Percentiles rank a stretch among this genome's conserved stretches.
Evolutionary conservation across 2,888 invertebrate genomes (phyloP).

Genomic region (Conomelus anceps): DNA sequence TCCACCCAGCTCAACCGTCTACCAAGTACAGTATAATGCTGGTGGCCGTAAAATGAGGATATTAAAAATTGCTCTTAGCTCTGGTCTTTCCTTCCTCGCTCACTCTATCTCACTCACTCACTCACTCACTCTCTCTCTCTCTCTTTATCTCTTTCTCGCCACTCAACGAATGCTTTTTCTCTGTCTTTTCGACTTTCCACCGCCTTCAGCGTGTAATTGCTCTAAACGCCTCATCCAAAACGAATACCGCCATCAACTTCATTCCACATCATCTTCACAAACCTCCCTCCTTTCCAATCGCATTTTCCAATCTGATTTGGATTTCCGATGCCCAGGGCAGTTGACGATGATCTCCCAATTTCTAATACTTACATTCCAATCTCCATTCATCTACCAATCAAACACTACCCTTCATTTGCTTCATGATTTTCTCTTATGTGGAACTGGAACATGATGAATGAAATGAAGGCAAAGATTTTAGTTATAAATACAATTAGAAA

Average conservation of each 20-base stretch:
- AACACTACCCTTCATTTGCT: background rate
- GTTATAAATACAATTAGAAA: no score
- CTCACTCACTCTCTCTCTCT: background rate
- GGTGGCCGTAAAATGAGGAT: background rate
- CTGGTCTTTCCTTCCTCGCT: background rate
- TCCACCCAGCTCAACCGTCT: background rate
- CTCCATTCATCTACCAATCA: background rate
- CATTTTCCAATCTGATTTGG: background rate
- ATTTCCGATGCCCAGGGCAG: background rate
- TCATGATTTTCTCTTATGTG: background rate
- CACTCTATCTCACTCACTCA: background rate
- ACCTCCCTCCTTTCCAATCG: background rate
- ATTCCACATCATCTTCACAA: background rate
- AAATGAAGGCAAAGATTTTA: no score
- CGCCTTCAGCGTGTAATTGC: background rate
- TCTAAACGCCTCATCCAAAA: background rate
- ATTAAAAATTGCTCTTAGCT: background rate
- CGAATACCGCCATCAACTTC: background rate
- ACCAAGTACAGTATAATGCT: background rate
- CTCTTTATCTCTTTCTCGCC: background rate
- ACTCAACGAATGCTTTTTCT: background rate
- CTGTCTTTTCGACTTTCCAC: background rate
- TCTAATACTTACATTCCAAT: background rate
- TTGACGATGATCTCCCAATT: background rate
- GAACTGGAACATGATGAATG: no score